phyloP scores from a whole-genome alignment of 2,888 invertebrate species.

The Muscina levida region DNA sequence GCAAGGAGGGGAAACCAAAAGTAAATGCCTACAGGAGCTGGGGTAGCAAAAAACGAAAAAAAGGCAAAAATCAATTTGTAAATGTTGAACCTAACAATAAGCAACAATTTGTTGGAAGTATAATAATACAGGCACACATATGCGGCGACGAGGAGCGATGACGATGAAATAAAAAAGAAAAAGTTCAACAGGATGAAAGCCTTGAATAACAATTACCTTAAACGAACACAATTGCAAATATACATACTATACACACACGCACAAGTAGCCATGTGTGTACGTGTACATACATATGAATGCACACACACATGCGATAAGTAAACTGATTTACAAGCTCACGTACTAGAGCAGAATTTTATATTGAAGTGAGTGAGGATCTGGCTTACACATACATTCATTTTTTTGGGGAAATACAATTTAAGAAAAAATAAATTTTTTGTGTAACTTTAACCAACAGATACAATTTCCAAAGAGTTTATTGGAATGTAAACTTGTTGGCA shows the following conservation, averaged over 20 bases:
- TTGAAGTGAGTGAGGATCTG: no score
- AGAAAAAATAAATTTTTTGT: no score
- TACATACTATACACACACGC: not conserved
- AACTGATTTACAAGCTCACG: slow-evolving; percentile 20
- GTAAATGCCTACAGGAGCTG: slow-evolving; percentile 18
- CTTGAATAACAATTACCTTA: slow-evolving; percentile 55
- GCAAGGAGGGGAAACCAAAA: not conserved
- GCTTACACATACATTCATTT: no score
- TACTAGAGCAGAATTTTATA: no score
- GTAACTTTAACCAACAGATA: no score
- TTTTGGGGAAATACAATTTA: no score
- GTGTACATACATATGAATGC: not conserved
- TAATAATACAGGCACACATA: slow-evolving; percentile 1
- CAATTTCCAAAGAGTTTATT: no score
- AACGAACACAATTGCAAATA: slow-evolving; percentile 9
- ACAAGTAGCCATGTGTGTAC: not conserved
- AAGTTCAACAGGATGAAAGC: slow-evolving; percentile 21
- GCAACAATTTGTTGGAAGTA: slow-evolving; percentile 60
- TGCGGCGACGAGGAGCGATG: no score
- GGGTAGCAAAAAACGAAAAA: slow-evolving; percentile 10
- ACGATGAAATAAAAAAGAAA: not conserved
- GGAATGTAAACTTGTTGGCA: no score
- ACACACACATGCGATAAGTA: slow-evolving; percentile 13
- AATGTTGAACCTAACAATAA: slow-evolving; percentile 47
- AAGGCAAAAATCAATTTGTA: slow-evolving; percentile 37